A percentile compares a stretch with the other conserved stretches of the same genome.
Conservation (phyloP, 2,797 vertebrate species). For the Clarias platycephalus region DNA sequence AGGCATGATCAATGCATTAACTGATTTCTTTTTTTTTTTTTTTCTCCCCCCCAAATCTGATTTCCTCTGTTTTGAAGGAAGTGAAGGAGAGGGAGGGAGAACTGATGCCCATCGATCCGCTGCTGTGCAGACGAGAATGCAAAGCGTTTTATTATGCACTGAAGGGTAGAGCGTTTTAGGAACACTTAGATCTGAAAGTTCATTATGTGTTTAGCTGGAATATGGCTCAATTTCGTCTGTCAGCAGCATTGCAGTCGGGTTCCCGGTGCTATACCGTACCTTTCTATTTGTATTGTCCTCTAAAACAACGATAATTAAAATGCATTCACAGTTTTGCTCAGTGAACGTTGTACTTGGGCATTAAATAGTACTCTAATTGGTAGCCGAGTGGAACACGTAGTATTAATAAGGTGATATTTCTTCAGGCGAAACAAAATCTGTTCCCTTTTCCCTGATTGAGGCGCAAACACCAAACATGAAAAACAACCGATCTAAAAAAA, state of each 20-base stretch:
- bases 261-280: background rate
- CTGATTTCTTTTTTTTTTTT: conserved; percentile 74
- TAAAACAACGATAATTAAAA: conserved; percentile 81
- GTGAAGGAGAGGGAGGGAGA: conserved; percentile 74
- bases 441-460: conserved; percentile 73
- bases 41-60: conserved; percentile 73
- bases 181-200: conserved; percentile 59
- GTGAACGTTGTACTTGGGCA: conserved; percentile 79
- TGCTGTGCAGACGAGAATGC: conserved; percentile 89
- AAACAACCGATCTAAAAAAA: conserved; percentile 58
- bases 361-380: conserved; percentile 80
- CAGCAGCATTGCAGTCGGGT: background rate
- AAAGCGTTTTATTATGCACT: conserved; percentile 88
- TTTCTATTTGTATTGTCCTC: conserved; percentile 43
- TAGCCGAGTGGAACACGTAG: conserved; percentile 62
- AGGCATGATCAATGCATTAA: conserved; percentile 80
- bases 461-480: conserved; percentile 59
- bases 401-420: conserved; percentile 82
- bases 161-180: conserved; percentile 74
- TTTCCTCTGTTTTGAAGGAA: conserved; percentile 81
- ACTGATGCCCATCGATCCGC: conserved; percentile 79
- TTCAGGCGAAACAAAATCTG: conserved; percentile 86
- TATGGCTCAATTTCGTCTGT: conserved; percentile 29
- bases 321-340: conserved; percentile 81
- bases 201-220: conserved; percentile 50